Conservation (phyloP, 2,888 invertebrate genomes). For the Catocala sponsa region DNA sequence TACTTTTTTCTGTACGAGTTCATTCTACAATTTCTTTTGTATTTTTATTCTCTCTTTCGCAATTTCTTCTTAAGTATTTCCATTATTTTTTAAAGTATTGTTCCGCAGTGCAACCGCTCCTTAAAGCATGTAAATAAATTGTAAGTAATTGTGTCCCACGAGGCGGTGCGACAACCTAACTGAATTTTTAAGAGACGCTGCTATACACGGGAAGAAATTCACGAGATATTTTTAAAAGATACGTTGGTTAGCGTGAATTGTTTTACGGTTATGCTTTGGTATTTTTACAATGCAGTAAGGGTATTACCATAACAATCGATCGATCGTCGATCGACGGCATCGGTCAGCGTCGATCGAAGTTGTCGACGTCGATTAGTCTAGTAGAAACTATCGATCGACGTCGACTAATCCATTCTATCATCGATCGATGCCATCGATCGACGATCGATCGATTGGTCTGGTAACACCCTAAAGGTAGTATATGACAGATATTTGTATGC, state of each 20-base stretch:
- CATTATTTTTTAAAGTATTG: constrained; percentile 12
- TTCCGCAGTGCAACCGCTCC: constrained; percentile 51
- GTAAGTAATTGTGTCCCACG: constrained; percentile 70
- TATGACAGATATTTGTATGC: too few species aligned
- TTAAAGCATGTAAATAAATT: constrained; percentile 75
- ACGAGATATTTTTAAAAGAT: constrained; percentile 20
- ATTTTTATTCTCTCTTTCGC: background rate
- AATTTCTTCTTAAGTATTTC: constrained; percentile 2
- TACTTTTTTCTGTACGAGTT: too few species aligned
- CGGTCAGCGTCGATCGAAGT: too few species aligned
- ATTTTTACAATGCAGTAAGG: constrained; percentile 3
- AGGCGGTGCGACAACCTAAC: constrained; percentile 49
- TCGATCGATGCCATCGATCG: too few species aligned
- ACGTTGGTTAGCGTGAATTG: constrained; percentile 40
- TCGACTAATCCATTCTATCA: too few species aligned
- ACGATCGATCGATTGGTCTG: too few species aligned
- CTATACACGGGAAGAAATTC: constrained; percentile 11
- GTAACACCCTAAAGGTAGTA: too few species aligned
- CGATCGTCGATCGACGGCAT: too few species aligned
- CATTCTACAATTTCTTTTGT: too few species aligned
- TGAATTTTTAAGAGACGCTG: constrained; percentile 46
- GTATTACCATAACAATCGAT: too few species aligned
- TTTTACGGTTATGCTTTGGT: constrained; percentile 51
- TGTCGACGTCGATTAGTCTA: too few species aligned
- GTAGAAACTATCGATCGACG: too few species aligned